Evolutionary conservation across 2,888 invertebrate genomes (phyloP), one percentile per base, ranked within the genome.

Genomic region (Melanophora roralis): DNA sequence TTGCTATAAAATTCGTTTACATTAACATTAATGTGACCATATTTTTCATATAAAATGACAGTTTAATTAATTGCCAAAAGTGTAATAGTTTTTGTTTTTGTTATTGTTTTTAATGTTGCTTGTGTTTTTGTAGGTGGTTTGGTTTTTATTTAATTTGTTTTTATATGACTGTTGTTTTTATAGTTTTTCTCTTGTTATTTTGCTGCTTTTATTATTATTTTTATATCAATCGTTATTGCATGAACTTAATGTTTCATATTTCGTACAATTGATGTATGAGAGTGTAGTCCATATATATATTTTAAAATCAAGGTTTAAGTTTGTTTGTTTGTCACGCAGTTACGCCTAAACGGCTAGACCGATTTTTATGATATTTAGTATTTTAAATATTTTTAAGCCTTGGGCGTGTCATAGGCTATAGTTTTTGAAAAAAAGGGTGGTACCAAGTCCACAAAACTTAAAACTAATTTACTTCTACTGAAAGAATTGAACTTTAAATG

Each of bases 51-150:
- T 57, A 43, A 80, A 80, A 67, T 72, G 79, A 72, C 75, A 76
- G 47, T 75, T 80, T 75, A 75, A 75, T 80, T 80, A 75, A 80
- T 80, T 80, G 75, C 60, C 67, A 60, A 62, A 71, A 71, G 27
- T 57, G 19, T 55, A 19, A 51, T 62, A 77, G 64, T 69, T 71
- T 64, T 49, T 3, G n/a, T 11, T 21, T 51, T 45, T 53, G n/a
- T 34, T n/a, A n/a, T n/a, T n/a, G n/a, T n/a, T n/a, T n/a, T n/a
- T n/a, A n/a, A n/a, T n/a, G n/a, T n/a, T n/a, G 7, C 11, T 36
- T 53, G 43, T 53, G n/a, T 51, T 34, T 8, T 8, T 36, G 9
- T 21, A 34, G 9, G 4, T 74, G 16, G 23, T 60, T 11, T 38
- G 23, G 11, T 60, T 32, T 71, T 59, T 51, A 38, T 51, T 60